Percentiles rank a stretch among this genome's conserved stretches.
These are phyloP conservation scores for Aphrophora alni DNA, from an alignment of 2,888 invertebrate genomes.

Conservation along the genomic window DNA sequence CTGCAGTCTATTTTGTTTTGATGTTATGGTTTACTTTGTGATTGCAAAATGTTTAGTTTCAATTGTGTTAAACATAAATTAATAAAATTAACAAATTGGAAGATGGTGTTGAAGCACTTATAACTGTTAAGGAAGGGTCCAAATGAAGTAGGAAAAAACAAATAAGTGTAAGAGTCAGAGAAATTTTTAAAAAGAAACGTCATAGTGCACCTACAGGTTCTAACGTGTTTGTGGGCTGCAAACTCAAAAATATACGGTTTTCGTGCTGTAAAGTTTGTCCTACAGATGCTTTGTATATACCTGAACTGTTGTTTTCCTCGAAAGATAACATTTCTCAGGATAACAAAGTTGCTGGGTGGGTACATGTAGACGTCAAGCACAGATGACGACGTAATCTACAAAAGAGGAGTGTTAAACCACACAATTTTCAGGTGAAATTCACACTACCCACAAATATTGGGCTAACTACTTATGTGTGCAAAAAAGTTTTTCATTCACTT, in stretches of 20 bases:
- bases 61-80: not conserved
- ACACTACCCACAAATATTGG: not conserved
- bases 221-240: not conserved
- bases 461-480: not conserved
- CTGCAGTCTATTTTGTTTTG: not conserved
- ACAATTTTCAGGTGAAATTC: not conserved
- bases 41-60: not conserved
- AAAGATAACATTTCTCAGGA: not conserved
- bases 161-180: not conserved
- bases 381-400: not conserved
- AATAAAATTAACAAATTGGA: not conserved
- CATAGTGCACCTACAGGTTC: constrained; percentile 7
- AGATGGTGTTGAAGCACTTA: not conserved
- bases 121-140: constrained; percentile 3
- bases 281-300: not conserved
- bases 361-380: not conserved
- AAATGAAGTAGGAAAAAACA: not conserved
- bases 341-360: not conserved
- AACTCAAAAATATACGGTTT: constrained; percentile 1
- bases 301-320: not conserved
- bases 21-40: not conserved
- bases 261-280: not conserved
- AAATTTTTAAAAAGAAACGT: not conserved
- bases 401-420: not conserved
- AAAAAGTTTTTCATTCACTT: constrained; percentile 7